Conservation (phyloP, 1,140 invertebrate genomes). For the Tetragonula clypearis region DNA sequence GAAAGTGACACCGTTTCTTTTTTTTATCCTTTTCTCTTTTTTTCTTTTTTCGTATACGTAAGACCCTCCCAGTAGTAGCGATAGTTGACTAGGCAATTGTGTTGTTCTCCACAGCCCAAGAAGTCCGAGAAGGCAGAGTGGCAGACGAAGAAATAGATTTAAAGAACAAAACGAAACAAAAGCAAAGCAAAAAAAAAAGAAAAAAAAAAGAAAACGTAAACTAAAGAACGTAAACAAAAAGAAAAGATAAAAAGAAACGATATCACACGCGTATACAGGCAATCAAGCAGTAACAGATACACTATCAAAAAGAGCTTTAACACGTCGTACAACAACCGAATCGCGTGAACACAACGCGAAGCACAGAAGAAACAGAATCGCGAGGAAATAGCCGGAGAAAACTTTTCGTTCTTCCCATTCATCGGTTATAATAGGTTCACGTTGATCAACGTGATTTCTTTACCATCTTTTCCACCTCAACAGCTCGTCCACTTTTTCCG, state of each 20-base stretch:
- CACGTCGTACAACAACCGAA: background rate
- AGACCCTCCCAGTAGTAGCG: constrained; percentile 37
- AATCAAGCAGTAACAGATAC: constrained; percentile 12
- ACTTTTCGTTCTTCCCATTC: background rate
- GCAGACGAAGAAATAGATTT: constrained; percentile 88
- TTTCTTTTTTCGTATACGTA: constrained; percentile 43
- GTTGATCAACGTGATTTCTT: background rate
- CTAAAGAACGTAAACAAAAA: constrained; percentile 6
- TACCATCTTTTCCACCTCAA: background rate
- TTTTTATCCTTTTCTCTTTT: constrained; percentile 26
- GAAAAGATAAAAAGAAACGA: background rate
- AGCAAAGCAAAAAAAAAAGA: constrained; percentile 12
- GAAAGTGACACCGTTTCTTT: constrained; percentile 17
- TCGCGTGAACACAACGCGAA: background rate
- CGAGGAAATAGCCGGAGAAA: background rate
- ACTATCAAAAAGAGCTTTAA: background rate
- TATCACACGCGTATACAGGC: constrained; percentile 17
- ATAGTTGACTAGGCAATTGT: constrained; percentile 79
- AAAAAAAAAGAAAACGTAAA: constrained; percentile 22
- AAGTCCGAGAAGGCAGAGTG: constrained; percentile 91
- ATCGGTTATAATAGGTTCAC: background rate
- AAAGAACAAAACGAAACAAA: constrained; percentile 29
- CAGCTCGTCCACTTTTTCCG: background rate
- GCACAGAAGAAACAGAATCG: background rate
- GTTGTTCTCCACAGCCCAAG: constrained; percentile 87